Evolutionary conservation across 2,113 vertebrate genomes (phyloP), one percentile per base, ranked within the genome.

Genomic region (Puma concolor): DNA sequence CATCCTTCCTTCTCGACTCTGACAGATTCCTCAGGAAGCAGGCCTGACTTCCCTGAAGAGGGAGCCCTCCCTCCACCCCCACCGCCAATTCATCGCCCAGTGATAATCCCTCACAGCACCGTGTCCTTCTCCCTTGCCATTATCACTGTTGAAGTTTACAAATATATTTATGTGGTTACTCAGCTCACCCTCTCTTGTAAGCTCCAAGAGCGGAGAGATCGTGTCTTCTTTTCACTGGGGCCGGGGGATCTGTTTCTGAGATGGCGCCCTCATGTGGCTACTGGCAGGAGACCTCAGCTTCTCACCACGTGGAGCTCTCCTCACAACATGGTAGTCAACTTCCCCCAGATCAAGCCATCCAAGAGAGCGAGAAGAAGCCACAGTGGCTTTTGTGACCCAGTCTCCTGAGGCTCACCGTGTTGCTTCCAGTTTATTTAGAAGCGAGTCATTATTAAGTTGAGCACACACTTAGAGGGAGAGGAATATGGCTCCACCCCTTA

Each of bases 221-320:
- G 4, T 33, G 11, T 85, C 38, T 90, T 85, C n/a, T 90, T 17
- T 80, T n/a, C 10, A 41, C 0, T 7, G 5, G 74, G 69, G 48
- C 67, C 63, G 38, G 33, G 74, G 66, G 48, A 60, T 41, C 29
- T 33, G 38, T 14, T 79, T 69, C 67, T 31, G 36, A 64, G 6
- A n/a, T 0, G 33, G 8, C 2, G 23, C 31, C 27, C 9, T 79
- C 23, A 21, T 5, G 0, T 9, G 67, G 48, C 64, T 27, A 1
- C 25, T 69, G 60, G 23, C 60, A 31, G 23, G 12, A n/a, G 25
- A 50, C 60, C 27, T 67, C 71, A 9, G 60, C 27, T 63, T 52
- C 71, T 77, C 4, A 11, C 25, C 25, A 31, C 8, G 0, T 1
- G 60, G n/a, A 12, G 13, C 83, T 52, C 27, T 71, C 72, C n/a